These are phyloP conservation scores for Apotomis turbidana DNA, from an alignment of 2,888 invertebrate species.

Conservation along the genomic window DNA sequence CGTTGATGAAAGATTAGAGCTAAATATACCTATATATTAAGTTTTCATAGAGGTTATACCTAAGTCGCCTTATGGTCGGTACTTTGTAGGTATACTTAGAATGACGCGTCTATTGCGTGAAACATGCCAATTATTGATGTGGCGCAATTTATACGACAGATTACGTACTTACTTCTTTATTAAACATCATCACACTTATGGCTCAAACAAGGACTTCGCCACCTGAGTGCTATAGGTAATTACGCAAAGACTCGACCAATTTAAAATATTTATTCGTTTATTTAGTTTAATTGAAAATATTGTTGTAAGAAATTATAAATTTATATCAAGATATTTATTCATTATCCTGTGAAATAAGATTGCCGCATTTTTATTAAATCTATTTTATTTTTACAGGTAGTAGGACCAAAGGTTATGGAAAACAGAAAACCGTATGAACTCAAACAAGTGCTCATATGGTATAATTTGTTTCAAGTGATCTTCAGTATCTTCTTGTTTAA, in stretches of 20 bases:
- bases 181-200: slow-evolving; percentile 5
- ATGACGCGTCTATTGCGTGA: slow-evolving; percentile 44
- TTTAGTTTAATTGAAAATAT: too few relatives aligned
- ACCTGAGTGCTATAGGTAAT: not conserved
- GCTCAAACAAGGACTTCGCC: not conserved
- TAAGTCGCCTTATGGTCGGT: not conserved
- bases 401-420: slow-evolving; percentile 93
- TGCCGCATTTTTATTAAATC: slow-evolving; percentile 5
- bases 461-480: slow-evolving; percentile 93
- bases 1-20: too few relatives aligned
- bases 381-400: slow-evolving; percentile 71
- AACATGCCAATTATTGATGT: slow-evolving; percentile 28
- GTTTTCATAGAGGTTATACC: not conserved
- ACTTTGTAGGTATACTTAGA: not conserved
- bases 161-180: slow-evolving; percentile 1
- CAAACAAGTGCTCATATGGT: slow-evolving; percentile 89
- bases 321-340: too few relatives aligned
- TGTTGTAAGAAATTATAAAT: too few relatives aligned
- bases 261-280: too few relatives aligned
- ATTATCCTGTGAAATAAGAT: not conserved
- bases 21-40: too few relatives aligned
- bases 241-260: too few relatives aligned
- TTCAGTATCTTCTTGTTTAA: slow-evolving; percentile 89
- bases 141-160: not conserved
- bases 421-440: slow-evolving; percentile 92